Evolutionary conservation across 2,113 vertebrate genomes (phyloP).

Genomic region (Acinonyx jubatus): DNA sequence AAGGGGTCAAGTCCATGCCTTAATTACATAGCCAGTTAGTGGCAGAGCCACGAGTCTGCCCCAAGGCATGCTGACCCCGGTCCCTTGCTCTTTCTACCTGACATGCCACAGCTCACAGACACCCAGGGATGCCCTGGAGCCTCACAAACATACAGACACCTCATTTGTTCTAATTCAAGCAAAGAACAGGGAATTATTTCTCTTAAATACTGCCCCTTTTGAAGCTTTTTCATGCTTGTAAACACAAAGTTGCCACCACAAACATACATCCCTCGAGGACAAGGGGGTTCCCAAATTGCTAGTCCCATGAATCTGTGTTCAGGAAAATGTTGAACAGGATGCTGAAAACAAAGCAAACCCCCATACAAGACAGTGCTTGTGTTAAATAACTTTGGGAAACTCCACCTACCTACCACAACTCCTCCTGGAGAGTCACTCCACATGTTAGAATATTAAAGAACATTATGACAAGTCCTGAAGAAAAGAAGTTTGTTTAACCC

Average conservation of each 20-base stretch:
- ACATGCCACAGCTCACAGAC: background rate
- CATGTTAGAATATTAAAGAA: background rate
- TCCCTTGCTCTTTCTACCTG: background rate
- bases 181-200: background rate
- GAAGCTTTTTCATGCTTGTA: background rate
- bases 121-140: background rate
- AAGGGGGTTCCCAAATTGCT: background rate
- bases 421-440: background rate
- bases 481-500: background rate
- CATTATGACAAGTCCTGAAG: background rate
- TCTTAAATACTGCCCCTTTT: background rate
- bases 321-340: background rate
- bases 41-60: background rate
- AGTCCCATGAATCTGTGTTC: background rate
- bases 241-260: background rate
- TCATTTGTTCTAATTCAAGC: background rate
- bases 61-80: background rate
- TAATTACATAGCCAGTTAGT: background rate
- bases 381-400: background rate
- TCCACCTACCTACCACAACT: accelerated
- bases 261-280: background rate
- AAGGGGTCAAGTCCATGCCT: background rate
- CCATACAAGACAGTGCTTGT: background rate
- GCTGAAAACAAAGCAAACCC: background rate
- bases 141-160: background rate